Conservation (phyloP, 2,888 invertebrate species). For the Caenorhabditis afra region DNA sequence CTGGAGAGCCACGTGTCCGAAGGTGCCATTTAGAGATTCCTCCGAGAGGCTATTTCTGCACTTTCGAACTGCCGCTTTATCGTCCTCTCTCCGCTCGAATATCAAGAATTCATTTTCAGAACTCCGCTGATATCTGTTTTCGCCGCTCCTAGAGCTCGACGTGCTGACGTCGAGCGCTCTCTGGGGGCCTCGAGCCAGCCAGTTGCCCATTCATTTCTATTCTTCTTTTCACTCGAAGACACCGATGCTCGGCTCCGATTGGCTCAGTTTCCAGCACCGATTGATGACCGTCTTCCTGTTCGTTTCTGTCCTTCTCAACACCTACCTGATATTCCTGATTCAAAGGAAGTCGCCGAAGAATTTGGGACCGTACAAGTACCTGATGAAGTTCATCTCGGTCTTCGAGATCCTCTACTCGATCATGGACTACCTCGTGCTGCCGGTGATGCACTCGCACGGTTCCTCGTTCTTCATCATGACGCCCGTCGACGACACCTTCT, state of each 20-base stretch:
- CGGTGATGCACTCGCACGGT: slow-evolving; percentile 37
- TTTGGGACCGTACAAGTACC: slow-evolving; percentile 37
- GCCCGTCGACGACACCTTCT: slow-evolving; percentile 8
- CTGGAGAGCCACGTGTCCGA: too few species aligned
- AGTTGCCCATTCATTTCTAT: too few species aligned
- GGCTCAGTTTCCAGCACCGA: slow-evolving; percentile 25
- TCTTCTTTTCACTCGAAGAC: too few species aligned
- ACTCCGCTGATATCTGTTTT: too few species aligned
- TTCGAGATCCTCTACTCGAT: slow-evolving; percentile 40
- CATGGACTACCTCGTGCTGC: slow-evolving; percentile 19
- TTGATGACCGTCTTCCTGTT: slow-evolving; percentile 7
- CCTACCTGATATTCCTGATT: slow-evolving; percentile 17
- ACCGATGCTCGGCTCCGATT: slow-evolving; percentile 8
- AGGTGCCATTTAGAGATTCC: too few species aligned
- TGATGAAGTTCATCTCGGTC: slow-evolving; percentile 42
- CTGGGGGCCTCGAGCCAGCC: too few species aligned
- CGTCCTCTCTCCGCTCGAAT: too few species aligned
- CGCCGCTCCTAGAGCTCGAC: too few species aligned
- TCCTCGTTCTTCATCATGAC: slow-evolving; percentile 35
- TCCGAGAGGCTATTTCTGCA: too few species aligned
- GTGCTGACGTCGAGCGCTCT: too few species aligned
- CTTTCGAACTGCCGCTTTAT: too few species aligned
- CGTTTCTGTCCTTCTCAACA: slow-evolving; percentile 26
- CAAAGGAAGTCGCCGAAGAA: slow-evolving; percentile 35
- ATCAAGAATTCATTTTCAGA: too few species aligned